A percentile compares a stretch with the other conserved stretches of the same genome.
These are phyloP conservation scores for Styela plicata DNA, from an alignment of 23 tunicate species.

Conservation along the genomic window DNA sequence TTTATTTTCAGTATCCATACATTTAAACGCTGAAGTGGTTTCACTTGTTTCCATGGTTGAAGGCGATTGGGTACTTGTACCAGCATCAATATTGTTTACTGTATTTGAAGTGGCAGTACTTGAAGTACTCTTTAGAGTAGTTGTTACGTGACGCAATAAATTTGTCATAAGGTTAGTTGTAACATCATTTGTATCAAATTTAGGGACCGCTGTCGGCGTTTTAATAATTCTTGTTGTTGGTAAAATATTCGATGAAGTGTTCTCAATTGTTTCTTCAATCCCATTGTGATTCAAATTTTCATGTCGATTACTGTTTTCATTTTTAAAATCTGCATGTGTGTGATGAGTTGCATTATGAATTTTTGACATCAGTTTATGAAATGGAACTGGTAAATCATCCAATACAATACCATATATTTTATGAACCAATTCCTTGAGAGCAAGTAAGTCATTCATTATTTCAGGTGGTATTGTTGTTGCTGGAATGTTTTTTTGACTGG, in stretches of 20 bases:
- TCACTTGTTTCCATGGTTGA: not conserved
- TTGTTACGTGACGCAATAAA: not conserved
- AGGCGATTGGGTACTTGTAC: not conserved
- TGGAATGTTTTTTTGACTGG: no score
- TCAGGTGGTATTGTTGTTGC: not conserved
- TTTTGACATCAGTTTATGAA: not conserved
- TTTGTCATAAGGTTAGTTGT: no score
- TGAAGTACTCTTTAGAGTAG: not conserved
- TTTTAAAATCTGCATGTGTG: not conserved
- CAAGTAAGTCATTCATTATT: not conserved
- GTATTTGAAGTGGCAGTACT: not conserved
- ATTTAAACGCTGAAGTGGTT: no score
- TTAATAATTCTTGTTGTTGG: no score
- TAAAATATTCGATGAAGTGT: no score
- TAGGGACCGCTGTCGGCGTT: no score
- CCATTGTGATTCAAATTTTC: no score
- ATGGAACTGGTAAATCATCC: not conserved
- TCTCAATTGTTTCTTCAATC: no score
- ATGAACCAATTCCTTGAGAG: not conserved
- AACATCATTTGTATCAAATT: no score
- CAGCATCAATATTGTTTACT: not conserved
- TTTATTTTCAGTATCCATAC: not conserved
- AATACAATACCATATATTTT: constrained; percentile 14
- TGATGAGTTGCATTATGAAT: constrained; percentile 17
- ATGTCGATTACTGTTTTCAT: no score